Base-by-base conservation (phyloP, 2,888 invertebrate species). In the Eupithecia dodoneata region DNA sequence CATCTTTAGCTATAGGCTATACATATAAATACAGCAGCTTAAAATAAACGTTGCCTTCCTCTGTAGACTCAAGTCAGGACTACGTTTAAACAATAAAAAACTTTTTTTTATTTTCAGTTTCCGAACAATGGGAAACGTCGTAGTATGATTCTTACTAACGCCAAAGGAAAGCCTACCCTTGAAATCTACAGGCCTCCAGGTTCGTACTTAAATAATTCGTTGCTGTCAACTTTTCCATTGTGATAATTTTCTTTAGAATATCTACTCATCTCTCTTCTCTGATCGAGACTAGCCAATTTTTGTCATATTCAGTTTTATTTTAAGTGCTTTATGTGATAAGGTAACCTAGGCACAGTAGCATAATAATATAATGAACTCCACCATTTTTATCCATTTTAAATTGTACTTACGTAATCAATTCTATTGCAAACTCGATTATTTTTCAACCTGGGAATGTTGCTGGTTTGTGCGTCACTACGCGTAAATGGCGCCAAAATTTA, bases 171-270 rank as follows among this genome's bases (percentile, higher is more conserved):
- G 91, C 98, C 98, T 13, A 97, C 98, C 44, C 96, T 98, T 94
- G 98, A 98, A 94, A 97, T 98, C 85, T 98, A 98, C 91, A 96
- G 98, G 88, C 98, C 98, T 79, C 98, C 98, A 90, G 98, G 98
- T 98, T 91, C 96, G 47, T 69, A 45, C n/a, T 59, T 18, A 59
- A 18, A 15, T 2, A 44, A 70, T 47, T 70, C 6, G 30, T 65
- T 45, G 30, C 10, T 63, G n/a, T 72, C 63, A 30, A 63, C 18
- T 30, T 63, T 59, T 59, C 30, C 3, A 30, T 30, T 4, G 12
- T 30, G 12, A 12, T 63, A 4, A 59, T 63, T 30, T 63, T 12
- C 41, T 42, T 9, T n/a, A n/a, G 7, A 49, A 30, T 45, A 12
- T 59, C 15, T 63, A 47, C 70, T 72, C 55, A 73, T 49, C 30